Conservation (phyloP, 2,888 invertebrate genomes). For the Danaus chrysippus region DNA sequence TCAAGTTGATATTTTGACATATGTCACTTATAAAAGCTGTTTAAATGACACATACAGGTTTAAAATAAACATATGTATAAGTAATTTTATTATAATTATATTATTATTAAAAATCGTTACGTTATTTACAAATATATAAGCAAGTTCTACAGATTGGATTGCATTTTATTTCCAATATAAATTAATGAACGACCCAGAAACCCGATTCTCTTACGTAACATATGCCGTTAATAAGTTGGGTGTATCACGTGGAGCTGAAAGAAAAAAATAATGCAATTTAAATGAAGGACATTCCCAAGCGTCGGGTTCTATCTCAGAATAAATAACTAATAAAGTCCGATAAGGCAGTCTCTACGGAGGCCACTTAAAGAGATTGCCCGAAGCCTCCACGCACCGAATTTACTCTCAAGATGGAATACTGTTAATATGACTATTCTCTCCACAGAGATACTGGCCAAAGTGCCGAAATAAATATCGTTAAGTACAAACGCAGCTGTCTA, state of each 20-base stretch:
- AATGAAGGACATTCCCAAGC: conserved; percentile 50
- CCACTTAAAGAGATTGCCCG: conserved; percentile 74
- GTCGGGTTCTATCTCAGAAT: conserved; percentile 50
- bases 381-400: conserved; percentile 51
- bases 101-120: no score
- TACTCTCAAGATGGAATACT: conserved; percentile 55
- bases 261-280: conserved; percentile 57
- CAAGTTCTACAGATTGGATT: no score
- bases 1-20: conserved; percentile 22
- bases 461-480: conserved; percentile 64
- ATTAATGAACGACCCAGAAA: background rate
- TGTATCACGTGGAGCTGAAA: conserved; percentile 16
- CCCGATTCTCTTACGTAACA: conserved; percentile 9
- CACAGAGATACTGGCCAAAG: conserved; percentile 52
- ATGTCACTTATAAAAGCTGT: conserved; percentile 21
- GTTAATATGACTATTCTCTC: conserved; percentile 63
- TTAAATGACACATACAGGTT: conserved; percentile 7
- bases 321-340: conserved; percentile 72
- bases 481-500: conserved; percentile 43
- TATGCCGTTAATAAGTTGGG: conserved; percentile 19
- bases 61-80: background rate
- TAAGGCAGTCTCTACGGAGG: conserved; percentile 54
- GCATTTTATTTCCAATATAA: no score
- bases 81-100: background rate
- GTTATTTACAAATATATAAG: no score